These are phyloP conservation scores for Pseudolaguvia tuberculata DNA, from an alignment of 2,113 vertebrate species.

Conservation along the genomic window DNA sequence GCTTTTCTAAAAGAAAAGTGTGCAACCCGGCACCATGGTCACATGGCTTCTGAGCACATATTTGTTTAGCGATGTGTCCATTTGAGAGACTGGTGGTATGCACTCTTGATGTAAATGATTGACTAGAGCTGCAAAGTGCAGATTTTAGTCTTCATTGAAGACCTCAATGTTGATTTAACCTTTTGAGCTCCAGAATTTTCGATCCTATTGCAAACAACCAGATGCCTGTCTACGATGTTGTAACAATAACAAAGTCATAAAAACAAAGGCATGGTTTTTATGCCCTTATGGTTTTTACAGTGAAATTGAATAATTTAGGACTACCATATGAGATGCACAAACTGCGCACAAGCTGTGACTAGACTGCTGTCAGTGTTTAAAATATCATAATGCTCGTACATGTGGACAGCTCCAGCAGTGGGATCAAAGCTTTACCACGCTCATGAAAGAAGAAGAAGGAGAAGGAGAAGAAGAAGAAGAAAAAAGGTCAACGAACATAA, in stretches of 20 bases:
- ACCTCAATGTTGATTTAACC: neutral
- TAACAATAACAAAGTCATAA: neutral
- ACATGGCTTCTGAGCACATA: neutral
- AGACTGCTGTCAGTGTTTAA: neutral
- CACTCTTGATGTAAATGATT: constrained; percentile 4
- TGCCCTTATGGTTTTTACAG: neutral
- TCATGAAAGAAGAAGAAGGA: no score
- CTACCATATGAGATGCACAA: neutral
- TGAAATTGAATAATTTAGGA: constrained; percentile 12
- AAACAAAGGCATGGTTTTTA: neutral
- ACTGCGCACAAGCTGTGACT: neutral
- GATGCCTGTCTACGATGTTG: neutral
- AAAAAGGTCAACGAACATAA: constrained; percentile 32
- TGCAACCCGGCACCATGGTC: neutral
- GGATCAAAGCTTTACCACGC: constrained; percentile 43
- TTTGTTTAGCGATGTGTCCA: neutral
- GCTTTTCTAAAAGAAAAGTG: neutral
- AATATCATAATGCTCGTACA: constrained; percentile 30
- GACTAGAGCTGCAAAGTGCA: neutral
- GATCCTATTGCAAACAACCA: neutral
- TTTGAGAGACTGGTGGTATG: neutral
- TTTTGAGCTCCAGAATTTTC: neutral
- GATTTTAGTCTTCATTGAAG: neutral
- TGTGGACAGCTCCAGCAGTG: constrained; percentile 16
- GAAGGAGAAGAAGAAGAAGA: neutral